A percentile compares a stretch with the other conserved stretches of the same genome.
These are phyloP conservation scores for Melanotaenia maccullochi DNA, from an alignment of 2,797 vertebrate genomes.

Conservation along the genomic window DNA sequence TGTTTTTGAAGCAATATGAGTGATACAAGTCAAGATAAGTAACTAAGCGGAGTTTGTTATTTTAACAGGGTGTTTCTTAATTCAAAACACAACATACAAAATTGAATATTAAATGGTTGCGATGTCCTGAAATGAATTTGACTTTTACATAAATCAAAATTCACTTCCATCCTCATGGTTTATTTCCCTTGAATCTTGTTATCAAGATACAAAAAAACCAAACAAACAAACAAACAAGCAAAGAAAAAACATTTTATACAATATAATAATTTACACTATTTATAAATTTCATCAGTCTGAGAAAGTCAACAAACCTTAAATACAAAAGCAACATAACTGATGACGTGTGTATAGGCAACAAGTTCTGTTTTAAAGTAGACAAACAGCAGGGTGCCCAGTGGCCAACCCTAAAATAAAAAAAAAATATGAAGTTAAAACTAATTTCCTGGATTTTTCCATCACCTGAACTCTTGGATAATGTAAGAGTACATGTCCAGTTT, in stretches of 20 bases:
- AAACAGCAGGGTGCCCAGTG: too few relatives aligned
- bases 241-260: neutral
- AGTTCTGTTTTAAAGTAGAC: too few relatives aligned
- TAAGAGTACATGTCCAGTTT: too few relatives aligned
- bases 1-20: slow-evolving; percentile 27
- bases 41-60: slow-evolving; percentile 25
- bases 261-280: neutral
- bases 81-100: neutral
- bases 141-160: neutral
- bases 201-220: neutral
- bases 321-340: too few relatives aligned
- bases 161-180: neutral
- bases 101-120: neutral
- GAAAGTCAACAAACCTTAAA: neutral
- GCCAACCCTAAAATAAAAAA: too few relatives aligned
- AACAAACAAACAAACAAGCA: too few relatives aligned
- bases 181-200: neutral
- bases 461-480: too few relatives aligned
- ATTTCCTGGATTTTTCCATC: too few relatives aligned
- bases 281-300: neutral
- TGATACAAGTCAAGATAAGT: slow-evolving; percentile 14
- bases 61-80: neutral
- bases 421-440: too few relatives aligned
- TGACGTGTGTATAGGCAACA: too few relatives aligned
- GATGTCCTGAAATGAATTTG: neutral